A percentile compares a stretch with the other conserved stretches of the same genome.
Evolutionary conservation across 2,113 vertebrate species (phyloP).

Genomic region (Macquaria ambigua): DNA sequence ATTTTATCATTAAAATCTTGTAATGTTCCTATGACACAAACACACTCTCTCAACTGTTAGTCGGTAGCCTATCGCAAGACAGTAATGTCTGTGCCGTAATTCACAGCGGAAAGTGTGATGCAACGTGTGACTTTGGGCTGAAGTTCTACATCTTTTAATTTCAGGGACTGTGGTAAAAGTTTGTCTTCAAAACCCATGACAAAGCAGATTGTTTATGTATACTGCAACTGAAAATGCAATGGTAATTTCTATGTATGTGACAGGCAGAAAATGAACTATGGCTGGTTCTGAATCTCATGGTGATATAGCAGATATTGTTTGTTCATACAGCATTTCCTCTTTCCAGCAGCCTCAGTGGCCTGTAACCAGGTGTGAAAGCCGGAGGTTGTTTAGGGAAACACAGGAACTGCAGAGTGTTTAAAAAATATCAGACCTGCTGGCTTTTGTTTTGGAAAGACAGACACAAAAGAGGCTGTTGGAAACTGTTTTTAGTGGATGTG

Average conservation of each 20-base stretch:
- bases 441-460: conserved; percentile 63
- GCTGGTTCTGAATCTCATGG: background rate
- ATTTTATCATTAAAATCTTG: background rate
- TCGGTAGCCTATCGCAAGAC: background rate
- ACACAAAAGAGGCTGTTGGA: conserved; percentile 7
- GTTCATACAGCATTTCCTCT: background rate
- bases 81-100: background rate
- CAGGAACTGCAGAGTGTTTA: conserved; percentile 38
- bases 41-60: background rate
- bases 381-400: background rate
- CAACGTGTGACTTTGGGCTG: background rate
- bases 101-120: background rate
- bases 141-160: background rate
- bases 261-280: background rate
- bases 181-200: background rate
- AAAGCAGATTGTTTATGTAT: background rate
- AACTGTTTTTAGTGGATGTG: background rate
- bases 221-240: background rate
- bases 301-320: background rate
- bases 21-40: background rate
- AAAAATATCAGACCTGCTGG: conserved; percentile 52
- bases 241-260: background rate
- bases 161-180: background rate
- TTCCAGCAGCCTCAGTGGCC: background rate
- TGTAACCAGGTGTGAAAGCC: background rate